Base-by-base conservation (phyloP, 1,140 invertebrate species). In the Vollenhovia emeryi region DNA sequence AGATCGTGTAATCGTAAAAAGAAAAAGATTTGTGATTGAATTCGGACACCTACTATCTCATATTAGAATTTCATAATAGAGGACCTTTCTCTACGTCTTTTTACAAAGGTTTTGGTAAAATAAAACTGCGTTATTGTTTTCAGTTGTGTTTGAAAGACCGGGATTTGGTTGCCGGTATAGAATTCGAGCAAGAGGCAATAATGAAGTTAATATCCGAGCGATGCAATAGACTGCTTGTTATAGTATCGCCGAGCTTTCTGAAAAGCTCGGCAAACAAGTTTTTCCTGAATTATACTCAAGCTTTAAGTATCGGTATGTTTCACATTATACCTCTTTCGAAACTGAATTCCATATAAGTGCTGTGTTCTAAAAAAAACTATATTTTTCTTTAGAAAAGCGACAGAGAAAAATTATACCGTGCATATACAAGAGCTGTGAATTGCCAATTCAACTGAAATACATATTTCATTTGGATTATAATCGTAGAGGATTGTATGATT, bases 211-310 rank as follows among this genome's bases (percentile, higher is more conserved):
- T 98, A 92, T 95, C 96, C 21, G 96, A 97, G 89, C 94, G 97
- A 9, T 98, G 97, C 88, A 96, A 96, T 43, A 95, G 96, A 86
- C 93, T 98, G 48, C 96, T 98, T 45, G 96, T 97, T 1, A 96
- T 98, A 69, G 93, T 97, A 59, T 97, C 97, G 1, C 96, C 97
- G 1, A 96, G 95, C 83, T 98, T 98, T 94, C 92, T 97, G 3
- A 92, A 96, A 85, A 97, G 97, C 90, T 93, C 96, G 13, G 96
- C 96, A 36, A 97, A 97, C 86, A 95, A 95, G 76, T 98, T 97
- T 93, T 96, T 97, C 86, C 94, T 97, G 1, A 96, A 96, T 82
- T 97, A 96, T 92, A 97, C 97, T 33, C 97, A 97, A 92, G 97
- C 97, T 8, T 93, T 97, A 84, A 96, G 96, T 88, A 97, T 98